Percentiles rank a stretch among this genome's conserved stretches.
phyloP scores from a whole-genome alignment of 1,140 invertebrate genomes.

The Cotesia typhae region DNA sequence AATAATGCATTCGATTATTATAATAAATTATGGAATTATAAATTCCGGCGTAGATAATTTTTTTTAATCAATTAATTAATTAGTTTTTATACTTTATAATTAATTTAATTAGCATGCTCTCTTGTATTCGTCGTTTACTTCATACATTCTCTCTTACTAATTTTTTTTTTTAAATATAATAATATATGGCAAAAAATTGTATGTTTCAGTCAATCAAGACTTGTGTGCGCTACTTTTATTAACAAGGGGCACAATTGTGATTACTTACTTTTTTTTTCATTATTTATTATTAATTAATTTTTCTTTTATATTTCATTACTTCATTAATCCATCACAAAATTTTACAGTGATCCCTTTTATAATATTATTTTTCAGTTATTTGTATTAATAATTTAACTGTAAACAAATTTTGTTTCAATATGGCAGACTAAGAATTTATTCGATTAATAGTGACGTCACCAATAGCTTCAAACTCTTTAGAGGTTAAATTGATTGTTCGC shows the following conservation, averaged over 20 bases:
- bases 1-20: conserved; percentile 30
- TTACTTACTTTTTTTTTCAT: neutral
- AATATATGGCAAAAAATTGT: conserved; percentile 35
- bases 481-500: no score
- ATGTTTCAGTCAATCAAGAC: conserved; percentile 39
- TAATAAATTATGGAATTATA: conserved; percentile 28
- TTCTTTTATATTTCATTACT: neutral
- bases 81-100: no score
- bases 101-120: neutral
- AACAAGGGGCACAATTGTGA: conserved; percentile 14
- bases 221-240: conserved; percentile 36
- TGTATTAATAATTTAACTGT: no score
- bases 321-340: neutral
- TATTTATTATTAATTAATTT: neutral
- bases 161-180: conserved; percentile 17
- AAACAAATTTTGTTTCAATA: no score
- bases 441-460: no score
- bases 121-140: neutral
- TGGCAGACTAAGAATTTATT: no score
- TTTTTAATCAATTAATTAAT: conserved; percentile 12
- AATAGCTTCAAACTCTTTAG: no score
- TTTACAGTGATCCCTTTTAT: neutral
- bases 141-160: neutral
- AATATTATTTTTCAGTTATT: neutral
- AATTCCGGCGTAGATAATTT: conserved; percentile 24